A percentile compares a stretch with the other conserved stretches of the same genome.
These are phyloP conservation scores for Pseudochirops corinnae DNA, from an alignment of 2,797 vertebrate genomes.

Conservation along the genomic window DNA sequence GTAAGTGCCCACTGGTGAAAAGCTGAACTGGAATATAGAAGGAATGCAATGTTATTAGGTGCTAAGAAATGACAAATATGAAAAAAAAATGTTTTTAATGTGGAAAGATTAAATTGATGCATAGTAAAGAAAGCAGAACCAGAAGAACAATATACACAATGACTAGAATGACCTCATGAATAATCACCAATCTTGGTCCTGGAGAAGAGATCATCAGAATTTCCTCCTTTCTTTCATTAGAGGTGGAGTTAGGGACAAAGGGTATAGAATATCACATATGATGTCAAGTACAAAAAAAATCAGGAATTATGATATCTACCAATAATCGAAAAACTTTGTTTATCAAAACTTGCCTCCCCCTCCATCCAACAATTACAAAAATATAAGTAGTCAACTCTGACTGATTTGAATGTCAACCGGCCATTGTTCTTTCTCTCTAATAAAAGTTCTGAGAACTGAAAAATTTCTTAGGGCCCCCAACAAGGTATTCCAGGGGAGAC, in stretches of 20 bases:
- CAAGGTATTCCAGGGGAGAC: neutral
- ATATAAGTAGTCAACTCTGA: neutral
- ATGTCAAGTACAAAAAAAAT: neutral
- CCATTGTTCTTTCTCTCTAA: neutral
- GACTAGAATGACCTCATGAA: neutral
- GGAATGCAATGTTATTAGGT: neutral
- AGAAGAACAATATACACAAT: neutral
- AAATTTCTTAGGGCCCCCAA: neutral
- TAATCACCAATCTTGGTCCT: neutral
- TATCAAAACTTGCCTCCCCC: neutral
- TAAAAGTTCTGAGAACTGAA: neutral
- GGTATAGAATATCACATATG: neutral
- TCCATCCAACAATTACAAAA: neutral
- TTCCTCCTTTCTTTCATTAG: neutral
- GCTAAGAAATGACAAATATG: neutral
- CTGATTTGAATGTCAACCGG: neutral
- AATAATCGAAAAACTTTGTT: neutral
- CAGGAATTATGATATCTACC: neutral
- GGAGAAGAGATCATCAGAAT: neutral
- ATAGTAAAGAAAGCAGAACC: neutral
- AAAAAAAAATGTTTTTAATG: neutral
- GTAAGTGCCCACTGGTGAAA: neutral
- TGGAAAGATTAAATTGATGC: neutral
- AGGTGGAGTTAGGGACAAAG: neutral
- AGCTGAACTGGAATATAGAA: neutral